Conservation (phyloP, 1,140 invertebrate genomes). For the Drosophila obscura region DNA sequence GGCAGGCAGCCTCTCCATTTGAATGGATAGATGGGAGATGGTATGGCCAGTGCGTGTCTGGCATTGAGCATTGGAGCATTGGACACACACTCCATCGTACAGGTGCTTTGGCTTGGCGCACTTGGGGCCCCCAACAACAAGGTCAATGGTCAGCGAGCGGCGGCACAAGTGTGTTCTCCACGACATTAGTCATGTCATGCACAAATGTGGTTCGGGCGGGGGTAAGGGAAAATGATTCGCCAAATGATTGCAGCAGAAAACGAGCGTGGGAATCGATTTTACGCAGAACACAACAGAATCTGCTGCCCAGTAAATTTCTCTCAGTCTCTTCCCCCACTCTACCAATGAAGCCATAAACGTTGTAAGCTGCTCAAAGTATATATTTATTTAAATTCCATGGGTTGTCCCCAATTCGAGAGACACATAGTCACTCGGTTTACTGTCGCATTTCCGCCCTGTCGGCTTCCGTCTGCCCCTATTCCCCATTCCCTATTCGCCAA, state of each 20-base stretch:
- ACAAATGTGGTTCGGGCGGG: too few species aligned
- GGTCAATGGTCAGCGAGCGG: slow-evolving; percentile 60
- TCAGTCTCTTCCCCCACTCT: neutral
- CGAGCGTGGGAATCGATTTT: slow-evolving; percentile 49
- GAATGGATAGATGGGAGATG: neutral
- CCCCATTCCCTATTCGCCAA: slow-evolving; percentile 7
- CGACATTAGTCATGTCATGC: slow-evolving; percentile 71
- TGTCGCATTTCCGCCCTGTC: slow-evolving; percentile 60
- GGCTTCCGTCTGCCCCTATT: slow-evolving; percentile 46
- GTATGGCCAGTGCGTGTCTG: neutral
- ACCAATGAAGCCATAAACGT: slow-evolving; percentile 32
- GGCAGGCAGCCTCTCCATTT: neutral
- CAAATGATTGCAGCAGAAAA: slow-evolving; percentile 27
- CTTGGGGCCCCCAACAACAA: slow-evolving; percentile 50
- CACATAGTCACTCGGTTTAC: slow-evolving; percentile 1
- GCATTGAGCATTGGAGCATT: neutral
- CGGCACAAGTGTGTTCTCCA: slow-evolving; percentile 19
- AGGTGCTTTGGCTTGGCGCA: slow-evolving; percentile 48
- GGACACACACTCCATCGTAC: neutral
- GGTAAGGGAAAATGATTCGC: neutral
- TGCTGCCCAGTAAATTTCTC: neutral
- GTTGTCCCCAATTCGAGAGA: too few species aligned
- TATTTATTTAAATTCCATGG: too few species aligned
- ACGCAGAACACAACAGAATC: slow-evolving; percentile 1
- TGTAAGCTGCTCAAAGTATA: slow-evolving; percentile 18